A percentile compares a stretch with the other conserved stretches of the same genome.
Evolutionary conservation across 2,888 invertebrate species (phyloP).

Genomic region (Epinotia nisella): DNA sequence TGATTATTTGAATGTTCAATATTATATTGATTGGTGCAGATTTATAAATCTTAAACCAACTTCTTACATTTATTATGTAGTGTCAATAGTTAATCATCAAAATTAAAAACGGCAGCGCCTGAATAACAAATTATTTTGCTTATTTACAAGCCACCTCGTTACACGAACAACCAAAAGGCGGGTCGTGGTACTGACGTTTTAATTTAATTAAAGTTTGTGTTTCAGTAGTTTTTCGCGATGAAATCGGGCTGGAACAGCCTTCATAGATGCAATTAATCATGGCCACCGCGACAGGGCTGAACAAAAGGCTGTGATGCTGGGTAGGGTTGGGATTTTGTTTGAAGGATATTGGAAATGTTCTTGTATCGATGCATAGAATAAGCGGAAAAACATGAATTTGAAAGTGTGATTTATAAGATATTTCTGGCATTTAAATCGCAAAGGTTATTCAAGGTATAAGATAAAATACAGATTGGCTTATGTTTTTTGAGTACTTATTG

Average conservation of each 20-base stretch:
- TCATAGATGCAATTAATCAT: slow-evolving; percentile 82
- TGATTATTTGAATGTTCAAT: neutral
- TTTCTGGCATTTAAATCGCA: neutral
- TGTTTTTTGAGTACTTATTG: too few species aligned
- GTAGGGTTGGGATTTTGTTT: slow-evolving; percentile 53
- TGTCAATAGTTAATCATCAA: neutral
- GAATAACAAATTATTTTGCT: slow-evolving; percentile 11
- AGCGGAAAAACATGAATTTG: neutral
- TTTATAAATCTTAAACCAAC: neutral
- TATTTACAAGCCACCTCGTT: slow-evolving; percentile 42
- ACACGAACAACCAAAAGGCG: slow-evolving; percentile 55
- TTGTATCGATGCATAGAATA: slow-evolving; percentile 1
- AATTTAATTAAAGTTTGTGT: slow-evolving; percentile 65
- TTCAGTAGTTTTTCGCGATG: slow-evolving; percentile 67
- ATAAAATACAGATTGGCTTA: too few species aligned
- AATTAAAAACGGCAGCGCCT: neutral
- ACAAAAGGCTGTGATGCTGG: slow-evolving; percentile 61
- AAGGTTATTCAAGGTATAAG: neutral
- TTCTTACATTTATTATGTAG: neutral
- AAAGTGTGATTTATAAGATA: neutral
- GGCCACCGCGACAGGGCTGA: slow-evolving; percentile 63
- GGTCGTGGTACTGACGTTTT: slow-evolving; percentile 54
- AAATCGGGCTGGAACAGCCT: slow-evolving; percentile 60
- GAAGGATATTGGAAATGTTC: slow-evolving; percentile 16
- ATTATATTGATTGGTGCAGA: neutral